phyloP scores from a whole-genome alignment of 2,113 vertebrate genomes.

The Nerophis ophidion region DNA sequence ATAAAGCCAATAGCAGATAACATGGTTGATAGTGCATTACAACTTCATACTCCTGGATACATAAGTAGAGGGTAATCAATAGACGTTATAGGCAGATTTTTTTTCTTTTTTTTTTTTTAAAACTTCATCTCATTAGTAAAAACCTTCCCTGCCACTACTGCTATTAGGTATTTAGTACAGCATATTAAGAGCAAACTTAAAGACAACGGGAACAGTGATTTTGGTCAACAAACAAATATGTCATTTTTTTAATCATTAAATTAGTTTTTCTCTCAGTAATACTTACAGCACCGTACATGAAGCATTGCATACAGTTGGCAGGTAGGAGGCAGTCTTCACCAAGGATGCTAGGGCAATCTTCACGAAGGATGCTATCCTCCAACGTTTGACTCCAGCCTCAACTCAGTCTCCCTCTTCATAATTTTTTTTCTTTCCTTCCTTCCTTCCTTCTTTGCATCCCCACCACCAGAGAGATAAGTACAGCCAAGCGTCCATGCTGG shows the following conservation, averaged over 20 bases:
- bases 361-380: constrained; percentile 53
- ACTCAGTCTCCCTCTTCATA: constrained; percentile 54
- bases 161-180: background rate
- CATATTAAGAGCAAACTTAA: background rate
- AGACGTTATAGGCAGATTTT: too few species aligned
- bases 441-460: constrained; percentile 38
- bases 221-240: constrained; percentile 6
- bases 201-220: constrained; percentile 11
- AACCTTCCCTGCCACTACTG: background rate
- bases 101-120: too few species aligned
- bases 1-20: too few species aligned
- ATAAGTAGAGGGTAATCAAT: too few species aligned
- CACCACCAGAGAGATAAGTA: constrained; percentile 59
- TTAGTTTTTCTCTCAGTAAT: constrained; percentile 46
- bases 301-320: constrained; percentile 65
- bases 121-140: too few species aligned
- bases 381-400: constrained; percentile 63
- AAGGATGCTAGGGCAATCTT: constrained; percentile 55
- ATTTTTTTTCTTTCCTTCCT: constrained; percentile 33
- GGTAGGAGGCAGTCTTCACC: constrained; percentile 64
- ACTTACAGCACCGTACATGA: constrained; percentile 70
- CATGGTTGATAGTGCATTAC: too few species aligned
- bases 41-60: too few species aligned
- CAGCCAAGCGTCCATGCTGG: constrained; percentile 49
- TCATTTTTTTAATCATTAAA: constrained; percentile 30